These are phyloP conservation scores for Dendrocopos noguchii DNA, from an alignment of 2,113 vertebrate genomes.

Conservation along the genomic window DNA sequence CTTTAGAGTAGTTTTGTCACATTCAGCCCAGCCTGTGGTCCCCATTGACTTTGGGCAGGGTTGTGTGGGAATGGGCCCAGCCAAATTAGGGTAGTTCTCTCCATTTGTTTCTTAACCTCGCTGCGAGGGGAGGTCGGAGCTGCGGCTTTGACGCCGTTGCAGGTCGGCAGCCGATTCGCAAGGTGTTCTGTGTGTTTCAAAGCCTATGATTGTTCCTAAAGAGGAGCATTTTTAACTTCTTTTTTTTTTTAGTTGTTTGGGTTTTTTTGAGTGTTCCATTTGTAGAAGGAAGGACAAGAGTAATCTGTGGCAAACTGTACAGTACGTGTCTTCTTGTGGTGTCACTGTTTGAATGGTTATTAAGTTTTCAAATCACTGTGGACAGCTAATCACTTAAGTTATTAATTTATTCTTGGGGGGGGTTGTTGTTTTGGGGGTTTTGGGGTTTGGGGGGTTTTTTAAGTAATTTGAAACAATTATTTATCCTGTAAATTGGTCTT, in stretches of 20 bases:
- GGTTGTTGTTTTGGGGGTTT: slow-evolving; percentile 31
- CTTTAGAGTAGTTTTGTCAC: slow-evolving; percentile 24
- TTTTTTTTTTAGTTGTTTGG: neutral
- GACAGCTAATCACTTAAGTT: slow-evolving; percentile 95
- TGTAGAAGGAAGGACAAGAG: slow-evolving; percentile 65
- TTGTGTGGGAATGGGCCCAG: neutral
- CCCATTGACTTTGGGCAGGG: neutral
- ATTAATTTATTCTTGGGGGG: slow-evolving; percentile 94
- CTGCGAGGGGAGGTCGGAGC: neutral
- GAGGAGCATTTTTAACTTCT: neutral
- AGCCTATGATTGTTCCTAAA: slow-evolving; percentile 56
- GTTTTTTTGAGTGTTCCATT: neutral
- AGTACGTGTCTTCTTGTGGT: slow-evolving; percentile 70
- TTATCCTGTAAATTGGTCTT: slow-evolving; percentile 76
- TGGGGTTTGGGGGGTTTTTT: slow-evolving; percentile 53
- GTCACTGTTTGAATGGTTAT: slow-evolving; percentile 74
- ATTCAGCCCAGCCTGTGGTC: neutral
- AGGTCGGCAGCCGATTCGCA: neutral
- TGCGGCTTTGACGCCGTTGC: neutral
- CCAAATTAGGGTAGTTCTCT: slow-evolving; percentile 16
- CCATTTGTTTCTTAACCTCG: slow-evolving; percentile 28
- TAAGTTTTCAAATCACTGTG: slow-evolving; percentile 85
- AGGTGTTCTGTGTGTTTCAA: slow-evolving; percentile 55
- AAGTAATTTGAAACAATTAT: slow-evolving; percentile 77
- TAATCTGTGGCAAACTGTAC: slow-evolving; percentile 66